Evolutionary conservation across 2,888 invertebrate genomes (phyloP), one percentile per base, ranked within the genome.

Genomic region (Chymomyza procnemis): DNA sequence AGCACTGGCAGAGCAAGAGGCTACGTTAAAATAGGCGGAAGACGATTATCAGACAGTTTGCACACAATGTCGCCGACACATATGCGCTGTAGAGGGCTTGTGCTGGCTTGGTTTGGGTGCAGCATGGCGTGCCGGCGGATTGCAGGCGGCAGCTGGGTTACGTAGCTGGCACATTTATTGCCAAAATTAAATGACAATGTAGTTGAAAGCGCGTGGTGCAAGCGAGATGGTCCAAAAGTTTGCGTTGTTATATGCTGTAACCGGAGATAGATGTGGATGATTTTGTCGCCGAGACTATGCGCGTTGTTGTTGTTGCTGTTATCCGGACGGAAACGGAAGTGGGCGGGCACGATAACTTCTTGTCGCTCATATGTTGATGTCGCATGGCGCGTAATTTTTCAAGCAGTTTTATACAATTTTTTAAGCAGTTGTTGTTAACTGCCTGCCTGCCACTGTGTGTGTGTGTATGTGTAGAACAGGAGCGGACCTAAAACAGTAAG

Each of bases 141-240:
- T 52, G 30, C 3, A 18, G 60, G 19, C 9, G 60, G 19, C 9
- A 30, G 55, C 30, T 22, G 26, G 64, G 26, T 34, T 12, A 46
- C 59, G 65, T n/a, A 60, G 52, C 64, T 65, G 66, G 74, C 78
- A 74, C 88, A 86, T 88, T 86, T 86, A 86, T 86, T 83, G 85
- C 88, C 85, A 81, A 88, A 88, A 85, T 86, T 88, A 88, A 88
- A 86, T 88, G 88, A 88, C 87, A 86, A 83, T 86, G 87, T 83
- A 82, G 85, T 79, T 78, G 85, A 78, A 69, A 76, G 74, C 68
- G 77, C 72, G 75, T 50, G 60, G 60, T 50, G 62, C 59, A 48
- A 54, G 26, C 30, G 61, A n/a, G 60, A 58, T 55, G 18, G 55
- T n/a, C 54, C 5, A 56, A 66, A 71, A 76, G 63, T 76, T 66